Base-by-base conservation (phyloP, 2,797 vertebrate genomes). In the Thaleichthys pacificus region DNA sequence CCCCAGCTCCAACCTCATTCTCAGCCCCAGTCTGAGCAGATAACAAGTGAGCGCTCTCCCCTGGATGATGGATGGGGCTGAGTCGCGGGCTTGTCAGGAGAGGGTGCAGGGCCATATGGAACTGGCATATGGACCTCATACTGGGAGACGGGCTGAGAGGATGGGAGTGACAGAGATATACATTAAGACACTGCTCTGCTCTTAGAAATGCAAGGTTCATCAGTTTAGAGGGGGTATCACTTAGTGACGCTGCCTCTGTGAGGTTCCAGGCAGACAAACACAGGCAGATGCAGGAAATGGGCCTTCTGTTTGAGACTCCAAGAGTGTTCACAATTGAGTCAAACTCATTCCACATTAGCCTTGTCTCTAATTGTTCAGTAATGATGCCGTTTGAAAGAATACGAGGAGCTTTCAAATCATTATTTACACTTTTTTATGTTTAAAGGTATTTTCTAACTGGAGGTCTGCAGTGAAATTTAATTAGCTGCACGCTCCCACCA, bases 101-200 rank as follows among this genome's bases (percentile, higher is more conserved):
- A 92, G 90, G 92, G 90, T 93, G 90, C 86, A 82, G 89, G 92
- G 90, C 92, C 93, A 94, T 94, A 94, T 94, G 93, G 93, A 93
- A 88, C 89, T 88, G 89, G 92, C 93, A 94, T 94, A 93, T 93
- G 93, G 93, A 90, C 90, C 91, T 88, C 87, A 87, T 91, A 87
- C 91, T 88, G 86, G 89, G 91, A 87, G 92, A 90, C 86, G 90
- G 89, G 81, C 83, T 85, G 83, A 85, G 72, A 88, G 89, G 82
- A 90, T 86, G 88, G 89, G 85, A 89, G 87, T 92, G 93, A 93
- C 92, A 92, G 88, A 91, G 88, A 92, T 92, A 91, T 93, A 92
- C 91, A 93, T 93, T 93, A 92, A 93, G 86, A 89, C 85, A 81
- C 84, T 74, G 86, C 87, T 91, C 88, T 91, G 88, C 90, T 93